Conservation (phyloP, 2,888 invertebrate genomes). For the Drosophila colorata region DNA sequence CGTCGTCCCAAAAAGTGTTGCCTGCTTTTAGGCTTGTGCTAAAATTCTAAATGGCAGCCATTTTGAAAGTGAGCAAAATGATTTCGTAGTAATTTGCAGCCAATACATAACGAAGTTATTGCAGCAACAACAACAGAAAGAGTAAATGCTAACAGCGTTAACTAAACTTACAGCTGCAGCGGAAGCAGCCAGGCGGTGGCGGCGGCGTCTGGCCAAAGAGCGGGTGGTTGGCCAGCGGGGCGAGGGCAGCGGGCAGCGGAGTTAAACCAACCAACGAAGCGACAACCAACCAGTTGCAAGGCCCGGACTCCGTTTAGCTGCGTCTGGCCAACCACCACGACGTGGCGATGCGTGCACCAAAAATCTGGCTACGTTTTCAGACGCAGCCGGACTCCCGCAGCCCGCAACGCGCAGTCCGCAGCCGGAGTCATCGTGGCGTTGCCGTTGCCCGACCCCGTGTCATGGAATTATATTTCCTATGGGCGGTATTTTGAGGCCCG, state of each 20-base stretch:
- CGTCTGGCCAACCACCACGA: conserved; percentile 66
- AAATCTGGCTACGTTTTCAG: conserved; percentile 49
- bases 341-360: conserved; percentile 62
- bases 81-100: conserved; percentile 60
- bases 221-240: conserved; percentile 1
- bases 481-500: conserved; percentile 73
- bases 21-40: conserved; percentile 45
- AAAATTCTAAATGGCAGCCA: conserved; percentile 47
- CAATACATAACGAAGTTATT: conserved; percentile 77
- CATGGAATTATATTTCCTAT: conserved; percentile 80
- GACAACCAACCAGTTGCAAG: conserved; percentile 64
- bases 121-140: conserved; percentile 37
- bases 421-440: neutral
- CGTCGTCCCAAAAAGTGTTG: conserved; percentile 23
- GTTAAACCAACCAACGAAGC: conserved; percentile 49
- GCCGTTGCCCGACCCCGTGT: conserved; percentile 22
- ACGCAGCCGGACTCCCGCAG: conserved; percentile 17
- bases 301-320: conserved; percentile 1
- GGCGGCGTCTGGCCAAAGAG: neutral
- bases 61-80: conserved; percentile 50
- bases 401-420: neutral
- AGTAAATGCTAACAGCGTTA: conserved; percentile 68
- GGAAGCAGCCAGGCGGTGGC: conserved; percentile 36
- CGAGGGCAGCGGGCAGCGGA: neutral
- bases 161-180: conserved; percentile 56